These are phyloP conservation scores for Mesorhabditis sp. DNA, from an alignment of 2,888 invertebrate species.

Conservation along the genomic window DNA sequence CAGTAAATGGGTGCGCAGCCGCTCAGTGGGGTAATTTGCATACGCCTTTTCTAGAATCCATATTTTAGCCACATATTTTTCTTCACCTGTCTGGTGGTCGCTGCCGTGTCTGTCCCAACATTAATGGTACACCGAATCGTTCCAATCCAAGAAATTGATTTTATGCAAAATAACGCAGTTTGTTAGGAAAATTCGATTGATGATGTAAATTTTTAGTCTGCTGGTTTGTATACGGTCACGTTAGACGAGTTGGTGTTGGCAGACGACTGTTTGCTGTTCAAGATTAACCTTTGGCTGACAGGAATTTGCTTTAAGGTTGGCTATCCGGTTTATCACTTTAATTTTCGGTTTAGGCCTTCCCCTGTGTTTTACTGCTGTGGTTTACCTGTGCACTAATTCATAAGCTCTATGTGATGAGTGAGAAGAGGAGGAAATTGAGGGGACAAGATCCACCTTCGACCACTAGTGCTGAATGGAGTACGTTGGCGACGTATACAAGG, in stretches of 20 bases:
- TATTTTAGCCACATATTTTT: conserved; percentile 49
- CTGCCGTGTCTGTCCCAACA: conserved; percentile 51
- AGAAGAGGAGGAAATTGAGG: conserved; percentile 32
- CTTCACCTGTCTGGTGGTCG: conserved; percentile 39
- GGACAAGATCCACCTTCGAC: conserved; percentile 19
- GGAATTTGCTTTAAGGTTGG: conserved; percentile 53
- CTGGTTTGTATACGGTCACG: conserved; percentile 30
- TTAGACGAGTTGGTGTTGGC: conserved; percentile 30
- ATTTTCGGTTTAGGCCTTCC: conserved; percentile 29
- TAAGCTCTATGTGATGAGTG: conserved; percentile 41
- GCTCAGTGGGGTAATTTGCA: conserved; percentile 26
- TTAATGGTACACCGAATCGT: conserved; percentile 54
- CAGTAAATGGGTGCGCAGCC: conserved; percentile 44
- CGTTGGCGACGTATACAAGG: not conserved
- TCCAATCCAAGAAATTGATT: conserved; percentile 29
- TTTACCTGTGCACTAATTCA: conserved; percentile 43
- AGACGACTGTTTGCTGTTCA: conserved; percentile 48
- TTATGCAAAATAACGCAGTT: conserved; percentile 12
- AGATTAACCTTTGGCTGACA: conserved; percentile 55
- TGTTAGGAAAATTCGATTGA: not conserved
- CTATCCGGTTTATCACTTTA: not conserved
- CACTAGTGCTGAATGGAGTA: conserved; percentile 5
- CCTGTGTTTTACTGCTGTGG: conserved; percentile 40
- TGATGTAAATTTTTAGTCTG: conserved; percentile 18
- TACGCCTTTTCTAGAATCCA: conserved; percentile 10